A percentile compares a stretch with the other conserved stretches of the same genome.
Conservation (phyloP, 2,797 vertebrate genomes). For the Graptemys geographica region DNA sequence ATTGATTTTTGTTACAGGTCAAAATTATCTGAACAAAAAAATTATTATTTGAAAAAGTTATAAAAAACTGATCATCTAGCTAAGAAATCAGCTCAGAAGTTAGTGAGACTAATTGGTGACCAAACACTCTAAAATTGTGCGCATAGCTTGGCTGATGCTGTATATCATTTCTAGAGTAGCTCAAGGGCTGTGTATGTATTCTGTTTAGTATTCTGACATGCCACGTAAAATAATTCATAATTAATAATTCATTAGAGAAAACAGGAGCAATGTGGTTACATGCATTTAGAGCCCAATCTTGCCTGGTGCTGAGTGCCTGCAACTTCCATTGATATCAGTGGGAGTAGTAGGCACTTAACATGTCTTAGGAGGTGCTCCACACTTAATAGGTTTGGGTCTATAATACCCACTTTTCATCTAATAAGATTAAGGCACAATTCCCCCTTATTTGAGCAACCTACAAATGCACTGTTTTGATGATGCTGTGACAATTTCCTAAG, state of each 20-base stretch:
- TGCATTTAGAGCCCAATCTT: background rate
- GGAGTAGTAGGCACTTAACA: background rate
- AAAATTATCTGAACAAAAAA: background rate
- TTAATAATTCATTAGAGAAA: background rate
- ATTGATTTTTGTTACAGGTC: background rate
- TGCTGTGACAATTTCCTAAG: background rate
- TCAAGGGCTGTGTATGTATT: fast-evolving
- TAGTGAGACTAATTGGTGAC: background rate
- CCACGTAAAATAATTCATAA: background rate
- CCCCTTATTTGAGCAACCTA: background rate
- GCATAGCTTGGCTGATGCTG: background rate
- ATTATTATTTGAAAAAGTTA: background rate
- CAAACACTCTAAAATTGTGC: background rate
- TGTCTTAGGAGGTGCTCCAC: background rate
- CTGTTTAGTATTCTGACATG: background rate
- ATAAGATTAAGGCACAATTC: background rate
- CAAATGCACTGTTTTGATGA: background rate
- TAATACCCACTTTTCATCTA: background rate
- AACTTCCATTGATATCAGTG: background rate
- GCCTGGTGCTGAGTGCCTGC: background rate
- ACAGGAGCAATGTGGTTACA: background rate
- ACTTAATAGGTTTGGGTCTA: background rate
- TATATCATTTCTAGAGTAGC: background rate
- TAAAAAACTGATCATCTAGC: background rate
- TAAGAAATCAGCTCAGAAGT: background rate